These are phyloP conservation scores for Gallinago media DNA, from an alignment of 2,113 vertebrate species.

Conservation along the genomic window DNA sequence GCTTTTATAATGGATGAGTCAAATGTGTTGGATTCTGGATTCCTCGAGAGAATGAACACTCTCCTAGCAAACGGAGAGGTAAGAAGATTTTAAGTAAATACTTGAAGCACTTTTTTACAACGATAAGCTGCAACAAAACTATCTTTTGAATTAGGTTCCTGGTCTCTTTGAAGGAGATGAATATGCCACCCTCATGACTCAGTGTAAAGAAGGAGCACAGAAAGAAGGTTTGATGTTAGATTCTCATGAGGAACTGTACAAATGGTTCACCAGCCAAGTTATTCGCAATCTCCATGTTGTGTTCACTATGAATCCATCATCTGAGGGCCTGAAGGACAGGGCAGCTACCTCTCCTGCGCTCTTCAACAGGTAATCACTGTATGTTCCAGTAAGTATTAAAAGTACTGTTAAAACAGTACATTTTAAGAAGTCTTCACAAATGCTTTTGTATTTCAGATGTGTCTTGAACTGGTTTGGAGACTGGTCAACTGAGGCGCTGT, in stretches of 20 bases:
- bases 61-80: slow-evolving; percentile 98
- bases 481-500: slow-evolving; percentile 98
- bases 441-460: slow-evolving; percentile 78
- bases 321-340: slow-evolving; percentile 96
- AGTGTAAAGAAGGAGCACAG: slow-evolving; percentile 98
- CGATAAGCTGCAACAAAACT: neutral
- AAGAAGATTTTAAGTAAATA: neutral
- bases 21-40: slow-evolving; percentile 96
- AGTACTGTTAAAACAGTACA: neutral
- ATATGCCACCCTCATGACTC: slow-evolving; percentile 97
- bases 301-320: slow-evolving; percentile 99
- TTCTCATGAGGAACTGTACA: slow-evolving; percentile 97
- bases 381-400: neutral
- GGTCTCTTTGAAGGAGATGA: slow-evolving; percentile 98
- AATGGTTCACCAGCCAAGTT: slow-evolving; percentile 99
- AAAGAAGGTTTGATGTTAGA: slow-evolving; percentile 99
- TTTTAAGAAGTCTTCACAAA: neutral
- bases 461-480: slow-evolving; percentile 99
- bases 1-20: slow-evolving; percentile 99
- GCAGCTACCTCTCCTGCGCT: slow-evolving; percentile 97
- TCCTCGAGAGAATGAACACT: slow-evolving; percentile 98
- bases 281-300: slow-evolving; percentile 98
- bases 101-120: neutral
- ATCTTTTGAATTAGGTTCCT: slow-evolving; percentile 84
- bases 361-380: slow-evolving; percentile 90